Evolutionary conservation across 2,797 vertebrate species (phyloP), one percentile per base, ranked within the genome.

Genomic region (Vultur gryphus): DNA sequence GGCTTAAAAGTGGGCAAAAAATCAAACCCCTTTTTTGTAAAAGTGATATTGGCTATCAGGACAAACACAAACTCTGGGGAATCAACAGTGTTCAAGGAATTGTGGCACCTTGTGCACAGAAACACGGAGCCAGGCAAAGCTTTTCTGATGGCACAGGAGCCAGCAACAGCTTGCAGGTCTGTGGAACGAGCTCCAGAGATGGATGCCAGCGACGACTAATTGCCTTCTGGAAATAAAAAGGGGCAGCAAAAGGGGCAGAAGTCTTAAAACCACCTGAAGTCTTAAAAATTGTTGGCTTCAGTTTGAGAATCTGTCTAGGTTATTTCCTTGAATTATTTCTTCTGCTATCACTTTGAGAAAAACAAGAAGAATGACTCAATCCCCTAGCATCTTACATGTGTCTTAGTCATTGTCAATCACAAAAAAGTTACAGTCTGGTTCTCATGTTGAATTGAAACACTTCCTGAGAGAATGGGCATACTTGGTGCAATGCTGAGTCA

Each of bases 321-420:
- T 92, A 78, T 79, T 95, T 86, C 46, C 54, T 81, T 91, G 67
- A 84, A 61, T 95, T 89, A 69, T 93, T 95, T 89, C 43, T 90
- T 95, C 55, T 93, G 16, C 15, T 89, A 51, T 86, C 39, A 24
- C 66, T 93, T 94, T 46, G 93, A 94, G 89, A 94, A 96, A 97
- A 84, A 87, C 78, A 97, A 96, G 76, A 92, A 88, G 92, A 95
- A 88, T 97, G 96, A 97, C 93, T 97, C 97, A 97, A 31, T 94
- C 88, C 70, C 46, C 61, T 69, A 89, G 61, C 91, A 96, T 91
- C 84, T 97, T 95, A 96, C 83, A 96, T 58, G 48, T 4, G 3
- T 93, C 96, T 97, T 97, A 97, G 96, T 97, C 96, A 97, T 93
- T 97, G 89, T 97, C 95, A 95, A 85, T 96, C 94, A 96, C 92